phyloP scores from a whole-genome alignment of 2,113 vertebrate species.

The Rhabdomys dilectus region DNA sequence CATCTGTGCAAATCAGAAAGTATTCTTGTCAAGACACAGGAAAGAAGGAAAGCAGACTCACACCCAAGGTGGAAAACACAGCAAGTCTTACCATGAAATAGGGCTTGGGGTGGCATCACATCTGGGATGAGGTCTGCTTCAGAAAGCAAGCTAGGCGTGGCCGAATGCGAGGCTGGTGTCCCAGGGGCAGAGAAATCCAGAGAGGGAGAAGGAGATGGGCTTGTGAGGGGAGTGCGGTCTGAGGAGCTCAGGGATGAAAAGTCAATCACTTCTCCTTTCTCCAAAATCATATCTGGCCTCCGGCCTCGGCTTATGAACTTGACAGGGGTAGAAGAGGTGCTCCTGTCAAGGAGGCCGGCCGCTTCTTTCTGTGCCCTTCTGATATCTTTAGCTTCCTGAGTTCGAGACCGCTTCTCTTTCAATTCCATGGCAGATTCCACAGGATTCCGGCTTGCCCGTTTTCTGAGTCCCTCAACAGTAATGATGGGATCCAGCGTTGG shows the following conservation, averaged over 20 bases:
- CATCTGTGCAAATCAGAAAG: slow-evolving; percentile 88
- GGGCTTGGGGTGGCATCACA: slow-evolving; percentile 96
- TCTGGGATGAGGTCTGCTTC: slow-evolving; percentile 98
- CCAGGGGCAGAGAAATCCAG: slow-evolving; percentile 97
- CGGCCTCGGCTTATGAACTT: slow-evolving; percentile 89
- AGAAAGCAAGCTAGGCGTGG: slow-evolving; percentile 96
- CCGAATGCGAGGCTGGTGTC: slow-evolving; percentile 96
- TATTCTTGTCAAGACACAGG: neutral
- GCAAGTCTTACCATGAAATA: slow-evolving; percentile 94
- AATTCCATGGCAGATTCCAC: slow-evolving; percentile 98
- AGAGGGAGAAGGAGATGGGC: slow-evolving; percentile 95
- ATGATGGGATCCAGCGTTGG: slow-evolving; percentile 93
- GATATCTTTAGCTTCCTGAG: slow-evolving; percentile 98
- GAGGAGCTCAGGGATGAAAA: slow-evolving; percentile 98
- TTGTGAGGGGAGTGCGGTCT: slow-evolving; percentile 95
- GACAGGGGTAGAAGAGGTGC: slow-evolving; percentile 93
- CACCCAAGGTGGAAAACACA: neutral
- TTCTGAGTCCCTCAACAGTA: slow-evolving; percentile 94
- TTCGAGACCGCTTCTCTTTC: slow-evolving; percentile 97
- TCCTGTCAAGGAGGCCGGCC: slow-evolving; percentile 90
- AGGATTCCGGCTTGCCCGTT: slow-evolving; percentile 92
- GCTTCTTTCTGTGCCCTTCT: slow-evolving; percentile 97
- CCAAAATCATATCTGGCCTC: slow-evolving; percentile 90
- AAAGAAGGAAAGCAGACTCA: neutral
- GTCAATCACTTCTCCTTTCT: slow-evolving; percentile 97